These are phyloP conservation scores for Cariama cristata DNA, from an alignment of 2,113 vertebrate species.

Conservation along the genomic window DNA sequence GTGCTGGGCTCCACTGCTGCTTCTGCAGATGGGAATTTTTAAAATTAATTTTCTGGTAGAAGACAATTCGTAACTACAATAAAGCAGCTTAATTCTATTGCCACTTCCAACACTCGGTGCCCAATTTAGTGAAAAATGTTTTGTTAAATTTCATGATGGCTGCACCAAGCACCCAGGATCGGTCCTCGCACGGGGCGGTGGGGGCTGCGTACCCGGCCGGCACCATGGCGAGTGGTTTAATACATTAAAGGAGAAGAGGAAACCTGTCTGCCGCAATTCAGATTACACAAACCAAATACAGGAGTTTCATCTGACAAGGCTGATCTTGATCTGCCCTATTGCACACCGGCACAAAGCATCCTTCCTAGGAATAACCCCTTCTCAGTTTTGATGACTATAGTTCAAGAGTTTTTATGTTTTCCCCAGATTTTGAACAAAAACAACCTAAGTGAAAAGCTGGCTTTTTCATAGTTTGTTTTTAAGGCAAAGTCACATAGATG, in stretches of 20 bases:
- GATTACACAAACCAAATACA: background rate
- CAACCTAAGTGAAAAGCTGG: background rate
- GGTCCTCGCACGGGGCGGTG: accelerated
- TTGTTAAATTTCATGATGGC: background rate
- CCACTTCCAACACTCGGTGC: background rate
- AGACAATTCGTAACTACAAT: background rate
- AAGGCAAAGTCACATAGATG: background rate
- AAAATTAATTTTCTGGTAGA: background rate
- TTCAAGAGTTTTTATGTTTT: background rate
- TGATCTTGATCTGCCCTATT: background rate
- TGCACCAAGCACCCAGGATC: background rate
- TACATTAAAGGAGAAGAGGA: background rate
- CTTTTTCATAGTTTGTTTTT: background rate
- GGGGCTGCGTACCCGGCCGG: background rate
- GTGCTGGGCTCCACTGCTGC: background rate
- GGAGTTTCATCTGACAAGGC: background rate
- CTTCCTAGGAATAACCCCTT: background rate
- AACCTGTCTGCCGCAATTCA: background rate
- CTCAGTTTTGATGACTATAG: background rate
- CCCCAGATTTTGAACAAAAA: background rate
- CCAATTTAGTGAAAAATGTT: background rate
- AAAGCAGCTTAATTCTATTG: background rate
- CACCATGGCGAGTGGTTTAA: background rate
- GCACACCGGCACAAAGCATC: background rate
- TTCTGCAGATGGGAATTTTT: background rate